Percentiles rank a stretch among this genome's conserved stretches.
phyloP scores from a whole-genome alignment of 1,140 invertebrate genomes.

The Drosophila bocqueti region DNA sequence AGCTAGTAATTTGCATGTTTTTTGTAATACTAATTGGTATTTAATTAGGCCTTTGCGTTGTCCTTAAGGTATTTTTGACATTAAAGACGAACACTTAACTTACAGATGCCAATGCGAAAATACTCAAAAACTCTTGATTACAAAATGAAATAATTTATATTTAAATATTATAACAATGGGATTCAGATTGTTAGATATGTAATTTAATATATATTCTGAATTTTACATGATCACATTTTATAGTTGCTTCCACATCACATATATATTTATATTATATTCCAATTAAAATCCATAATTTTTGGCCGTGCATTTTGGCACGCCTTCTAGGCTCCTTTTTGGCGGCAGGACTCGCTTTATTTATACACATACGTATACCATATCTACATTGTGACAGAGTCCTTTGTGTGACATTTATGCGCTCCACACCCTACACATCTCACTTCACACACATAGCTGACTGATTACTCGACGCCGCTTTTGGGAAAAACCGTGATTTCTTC shows the following conservation, averaged over 20 bases:
- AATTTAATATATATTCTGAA: neutral
- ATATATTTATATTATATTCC: neutral
- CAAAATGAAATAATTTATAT: neutral
- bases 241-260: neutral
- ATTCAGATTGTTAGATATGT: too few relatives aligned
- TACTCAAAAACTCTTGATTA: neutral
- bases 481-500: slow-evolving; percentile 40
- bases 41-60: neutral
- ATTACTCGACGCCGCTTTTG: slow-evolving; percentile 35
- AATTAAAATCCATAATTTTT: neutral
- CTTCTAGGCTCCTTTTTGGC: slow-evolving; percentile 2
- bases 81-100: neutral
- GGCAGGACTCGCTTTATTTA: slow-evolving; percentile 12
- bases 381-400: slow-evolving; percentile 34
- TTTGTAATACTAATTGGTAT: neutral
- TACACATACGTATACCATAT: slow-evolving; percentile 15
- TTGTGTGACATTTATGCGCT: slow-evolving; percentile 45
- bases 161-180: neutral
- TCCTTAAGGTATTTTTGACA: neutral
- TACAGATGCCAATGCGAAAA: neutral
- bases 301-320: neutral
- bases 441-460: slow-evolving; percentile 24
- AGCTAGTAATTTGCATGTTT: neutral
- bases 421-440: neutral
- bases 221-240: neutral